Conservation (phyloP, 2,113 vertebrate species). For the Paralichthys olivaceus region DNA sequence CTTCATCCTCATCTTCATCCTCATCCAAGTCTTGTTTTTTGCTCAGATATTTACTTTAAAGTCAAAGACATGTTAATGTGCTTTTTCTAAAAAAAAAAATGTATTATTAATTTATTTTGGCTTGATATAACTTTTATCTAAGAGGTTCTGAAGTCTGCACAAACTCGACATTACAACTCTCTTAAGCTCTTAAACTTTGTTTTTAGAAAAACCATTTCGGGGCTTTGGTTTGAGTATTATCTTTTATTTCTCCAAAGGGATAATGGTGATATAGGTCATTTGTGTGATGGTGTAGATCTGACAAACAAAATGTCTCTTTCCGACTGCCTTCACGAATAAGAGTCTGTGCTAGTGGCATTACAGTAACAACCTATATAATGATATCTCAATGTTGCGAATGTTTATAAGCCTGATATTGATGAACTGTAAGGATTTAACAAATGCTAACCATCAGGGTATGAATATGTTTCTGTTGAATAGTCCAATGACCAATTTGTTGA, state of each 20-base stretch:
- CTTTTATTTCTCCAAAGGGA: no score
- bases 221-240: no score
- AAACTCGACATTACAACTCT: not conserved
- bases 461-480: no score
- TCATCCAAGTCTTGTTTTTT: constrained; percentile 36
- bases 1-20: constrained; percentile 19
- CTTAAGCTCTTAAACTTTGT: not conserved
- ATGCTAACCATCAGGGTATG: not conserved
- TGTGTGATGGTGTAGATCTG: not conserved
- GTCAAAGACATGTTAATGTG: constrained; percentile 27
- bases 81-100: constrained; percentile 42
- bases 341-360: no score
- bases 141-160: constrained; percentile 37
- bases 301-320: no score
- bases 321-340: no score
- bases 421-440: not conserved
- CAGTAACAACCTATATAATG: not conserved
- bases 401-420: not conserved
- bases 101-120: constrained; percentile 38
- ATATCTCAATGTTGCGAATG: not conserved
- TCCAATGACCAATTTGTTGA: no score
- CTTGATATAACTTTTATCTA: constrained; percentile 29
- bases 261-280: no score
- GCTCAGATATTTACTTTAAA: constrained; percentile 47
- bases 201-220: constrained; percentile 38